Conservation (phyloP, 2,888 invertebrate genomes). For the Rhimphoctona megacephalus region DNA sequence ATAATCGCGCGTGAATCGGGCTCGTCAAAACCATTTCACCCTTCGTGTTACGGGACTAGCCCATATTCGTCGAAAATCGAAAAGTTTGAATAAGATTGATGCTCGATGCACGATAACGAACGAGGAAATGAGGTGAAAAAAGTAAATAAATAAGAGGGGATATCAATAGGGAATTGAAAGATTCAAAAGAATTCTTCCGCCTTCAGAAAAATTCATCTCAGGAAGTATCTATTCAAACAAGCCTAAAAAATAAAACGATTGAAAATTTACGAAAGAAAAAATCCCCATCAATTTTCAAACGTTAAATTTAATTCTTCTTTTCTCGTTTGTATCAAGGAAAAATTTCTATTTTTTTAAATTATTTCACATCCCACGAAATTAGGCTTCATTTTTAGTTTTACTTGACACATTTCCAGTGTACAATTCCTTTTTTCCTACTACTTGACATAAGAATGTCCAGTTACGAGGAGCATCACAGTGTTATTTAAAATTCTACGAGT, state of each 20-base stretch:
- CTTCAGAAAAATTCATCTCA: not conserved
- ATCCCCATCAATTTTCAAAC: not conserved
- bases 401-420: not conserved
- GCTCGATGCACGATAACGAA: conserved; percentile 25
- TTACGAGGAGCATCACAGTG: conserved; percentile 4
- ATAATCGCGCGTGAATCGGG: conserved; percentile 34
- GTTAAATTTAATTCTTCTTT: not conserved
- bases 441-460: conserved; percentile 46
- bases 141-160: conserved; percentile 19
- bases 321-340: not conserved
- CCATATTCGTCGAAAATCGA: conserved; percentile 18
- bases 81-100: conserved; percentile 60
- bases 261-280: not conserved
- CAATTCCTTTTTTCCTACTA: not conserved
- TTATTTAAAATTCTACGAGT: conserved; percentile 58
- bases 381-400: not conserved
- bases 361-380: not conserved
- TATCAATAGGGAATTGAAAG: not conserved
- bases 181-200: not conserved
- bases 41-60: not conserved
- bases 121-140: conserved; percentile 45
- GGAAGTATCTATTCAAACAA: not conserved
- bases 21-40: conserved; percentile 2
- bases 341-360: not conserved
- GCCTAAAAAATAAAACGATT: not conserved